Evolutionary conservation across 1,140 invertebrate species (phyloP).

Genomic region (Vanessa tameamea): DNA sequence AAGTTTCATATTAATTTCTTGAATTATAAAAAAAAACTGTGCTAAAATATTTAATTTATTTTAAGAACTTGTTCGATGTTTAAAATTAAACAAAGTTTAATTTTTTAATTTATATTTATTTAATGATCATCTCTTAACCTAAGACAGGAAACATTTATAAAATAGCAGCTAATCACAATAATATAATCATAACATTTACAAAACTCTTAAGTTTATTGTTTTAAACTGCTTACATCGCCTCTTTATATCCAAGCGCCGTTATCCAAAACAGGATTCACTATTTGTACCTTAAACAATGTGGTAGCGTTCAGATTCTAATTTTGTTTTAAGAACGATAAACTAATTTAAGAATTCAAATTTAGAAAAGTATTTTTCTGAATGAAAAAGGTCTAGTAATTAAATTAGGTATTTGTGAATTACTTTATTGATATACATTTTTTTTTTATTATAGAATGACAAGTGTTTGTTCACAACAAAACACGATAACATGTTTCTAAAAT

Average conservation of each 20-base stretch:
- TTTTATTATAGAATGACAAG: conserved; percentile 31
- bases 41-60: too few relatives aligned
- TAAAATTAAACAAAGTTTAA: conserved; percentile 9
- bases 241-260: conserved; percentile 8
- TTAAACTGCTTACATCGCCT: conserved; percentile 36
- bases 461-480: conserved; percentile 19
- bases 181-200: conserved; percentile 75
- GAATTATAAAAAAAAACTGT: too few relatives aligned
- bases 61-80: not conserved
- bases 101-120: conserved; percentile 34
- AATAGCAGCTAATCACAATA: conserved; percentile 74
- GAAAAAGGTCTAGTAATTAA: not conserved
- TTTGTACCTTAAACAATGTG: conserved; percentile 7
- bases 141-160: conserved; percentile 77
- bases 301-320: conserved; percentile 4
- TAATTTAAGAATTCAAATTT: not conserved
- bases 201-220: conserved; percentile 53
- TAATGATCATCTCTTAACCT: conserved; percentile 63
- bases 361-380: too few relatives aligned
- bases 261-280: not conserved
- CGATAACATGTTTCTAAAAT: conserved; percentile 36
- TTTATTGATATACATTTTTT: conserved; percentile 2
- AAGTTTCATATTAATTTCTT: too few relatives aligned
- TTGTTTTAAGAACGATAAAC: not conserved
- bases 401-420: not conserved